Evolutionary conservation across 1,140 invertebrate genomes (phyloP).

Genomic region (Spodoptera frugiperda): DNA sequence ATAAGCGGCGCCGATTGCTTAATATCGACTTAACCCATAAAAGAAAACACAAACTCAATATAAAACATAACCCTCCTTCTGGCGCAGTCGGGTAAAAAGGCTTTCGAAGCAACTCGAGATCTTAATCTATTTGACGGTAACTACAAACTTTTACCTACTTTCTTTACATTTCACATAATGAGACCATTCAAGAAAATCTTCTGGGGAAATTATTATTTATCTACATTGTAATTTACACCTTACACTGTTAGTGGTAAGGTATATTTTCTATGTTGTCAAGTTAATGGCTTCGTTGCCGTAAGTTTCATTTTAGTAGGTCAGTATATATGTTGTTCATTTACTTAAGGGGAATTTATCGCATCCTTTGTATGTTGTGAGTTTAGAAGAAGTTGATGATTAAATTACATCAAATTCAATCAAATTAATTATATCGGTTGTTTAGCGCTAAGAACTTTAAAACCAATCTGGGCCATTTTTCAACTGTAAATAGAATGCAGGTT

Average conservation of each 20-base stretch:
- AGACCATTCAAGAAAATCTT: conserved; percentile 55
- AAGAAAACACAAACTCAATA: neutral
- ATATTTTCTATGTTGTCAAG: conserved; percentile 5
- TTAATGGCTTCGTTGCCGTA: conserved; percentile 46
- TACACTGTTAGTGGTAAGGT: conserved; percentile 20
- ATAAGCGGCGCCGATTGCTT: too few relatives aligned
- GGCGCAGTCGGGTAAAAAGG: too few relatives aligned
- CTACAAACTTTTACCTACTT: conserved; percentile 57
- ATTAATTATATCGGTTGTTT: too few relatives aligned
- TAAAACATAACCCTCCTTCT: too few relatives aligned
- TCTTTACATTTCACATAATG: conserved; percentile 50
- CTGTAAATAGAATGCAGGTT: too few relatives aligned
- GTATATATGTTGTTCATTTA: conserved; percentile 24
- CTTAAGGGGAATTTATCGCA: too few relatives aligned
- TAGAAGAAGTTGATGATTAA: too few relatives aligned
- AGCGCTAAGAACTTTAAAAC: too few relatives aligned
- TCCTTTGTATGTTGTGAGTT: too few relatives aligned
- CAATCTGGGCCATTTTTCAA: too few relatives aligned
- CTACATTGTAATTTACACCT: conserved; percentile 44
- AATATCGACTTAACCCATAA: too few relatives aligned
- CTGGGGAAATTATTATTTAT: conserved; percentile 46
- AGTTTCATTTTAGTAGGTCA: conserved; percentile 49
- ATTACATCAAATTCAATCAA: too few relatives aligned
- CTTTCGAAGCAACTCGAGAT: conserved; percentile 44
- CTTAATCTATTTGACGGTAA: conserved; percentile 50